Percentiles rank a stretch among this genome's conserved stretches.
phyloP scores from a whole-genome alignment of 2,888 invertebrate species.

The Apamea anceps region DNA sequence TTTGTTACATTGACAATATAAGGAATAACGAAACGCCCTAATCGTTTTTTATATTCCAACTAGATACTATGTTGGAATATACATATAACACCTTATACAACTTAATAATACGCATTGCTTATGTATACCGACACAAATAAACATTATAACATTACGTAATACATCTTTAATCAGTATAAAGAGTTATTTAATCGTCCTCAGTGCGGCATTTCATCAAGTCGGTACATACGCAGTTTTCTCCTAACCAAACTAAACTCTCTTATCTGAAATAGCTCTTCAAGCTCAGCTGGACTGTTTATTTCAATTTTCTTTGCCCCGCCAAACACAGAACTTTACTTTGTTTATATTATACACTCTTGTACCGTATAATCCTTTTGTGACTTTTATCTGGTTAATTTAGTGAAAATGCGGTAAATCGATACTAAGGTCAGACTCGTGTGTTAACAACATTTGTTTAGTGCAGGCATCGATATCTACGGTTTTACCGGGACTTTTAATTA shows the following conservation, averaged over 20 bases:
- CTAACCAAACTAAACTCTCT: conserved; percentile 43
- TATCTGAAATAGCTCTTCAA: conserved; percentile 59
- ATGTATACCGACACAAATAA: background rate
- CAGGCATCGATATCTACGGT: too few species aligned
- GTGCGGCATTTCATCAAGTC: conserved; percentile 7
- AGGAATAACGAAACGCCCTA: too few species aligned
- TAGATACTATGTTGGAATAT: too few species aligned
- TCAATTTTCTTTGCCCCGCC: conserved; percentile 56
- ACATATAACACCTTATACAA: background rate
- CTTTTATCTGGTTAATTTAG: background rate
- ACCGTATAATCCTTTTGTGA: conserved; percentile 29
- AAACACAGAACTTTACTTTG: conserved; percentile 58
- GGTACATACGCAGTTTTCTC: conserved; percentile 26
- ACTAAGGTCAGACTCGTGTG: background rate
- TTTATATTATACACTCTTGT: conserved; percentile 42
- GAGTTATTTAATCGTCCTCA: conserved; percentile 7
- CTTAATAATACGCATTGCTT: background rate
- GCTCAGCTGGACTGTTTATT: conserved; percentile 57
- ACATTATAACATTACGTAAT: background rate
- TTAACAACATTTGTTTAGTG: background rate
- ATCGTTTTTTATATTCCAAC: background rate
- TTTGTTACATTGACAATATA: background rate
- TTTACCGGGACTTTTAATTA: background rate
- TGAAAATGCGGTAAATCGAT: background rate
- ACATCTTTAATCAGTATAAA: background rate